Conservation (phyloP, 2,888 invertebrate species). For the Yponomeuta sedellus region DNA sequence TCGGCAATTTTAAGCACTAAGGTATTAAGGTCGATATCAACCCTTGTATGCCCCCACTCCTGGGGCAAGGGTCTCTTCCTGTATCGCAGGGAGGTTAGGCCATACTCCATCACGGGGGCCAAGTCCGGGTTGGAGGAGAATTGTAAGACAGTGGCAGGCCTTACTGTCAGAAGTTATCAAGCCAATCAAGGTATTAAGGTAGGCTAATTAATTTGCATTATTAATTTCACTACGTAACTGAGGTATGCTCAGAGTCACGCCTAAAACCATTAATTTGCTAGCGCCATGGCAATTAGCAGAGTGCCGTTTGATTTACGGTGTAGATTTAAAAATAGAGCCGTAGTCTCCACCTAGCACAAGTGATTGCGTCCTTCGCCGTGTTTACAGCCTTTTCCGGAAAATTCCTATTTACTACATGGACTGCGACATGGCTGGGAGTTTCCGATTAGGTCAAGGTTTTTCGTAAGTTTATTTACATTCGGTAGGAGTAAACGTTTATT, state of each 20-base stretch:
- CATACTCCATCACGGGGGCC: too few relatives aligned
- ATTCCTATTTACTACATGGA: constrained; percentile 9
- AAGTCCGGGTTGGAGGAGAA: too few relatives aligned
- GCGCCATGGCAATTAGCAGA: constrained; percentile 7
- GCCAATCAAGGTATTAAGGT: too few relatives aligned
- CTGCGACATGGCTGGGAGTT: background rate
- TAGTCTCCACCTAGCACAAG: background rate
- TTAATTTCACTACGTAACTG: too few relatives aligned
- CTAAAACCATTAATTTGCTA: background rate
- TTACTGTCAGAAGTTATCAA: too few relatives aligned
- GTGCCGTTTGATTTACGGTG: constrained; percentile 12
- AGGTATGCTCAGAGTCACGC: background rate
- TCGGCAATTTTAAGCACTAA: too few relatives aligned
- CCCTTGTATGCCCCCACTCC: too few relatives aligned
- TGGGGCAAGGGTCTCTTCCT: too few relatives aligned
- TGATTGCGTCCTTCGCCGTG: constrained; percentile 2
- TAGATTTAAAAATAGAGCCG: constrained; percentile 1
- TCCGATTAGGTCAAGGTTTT: constrained; percentile 6
- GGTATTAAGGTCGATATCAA: too few relatives aligned
- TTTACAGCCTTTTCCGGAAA: constrained; percentile 10
- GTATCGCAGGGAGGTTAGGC: too few relatives aligned
- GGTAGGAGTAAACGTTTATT: background rate
- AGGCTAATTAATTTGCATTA: too few relatives aligned
- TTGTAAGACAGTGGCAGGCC: too few relatives aligned
- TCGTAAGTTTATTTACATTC: constrained; percentile 5